Percentiles rank a stretch among this genome's conserved stretches.
Conservation (phyloP, 2,888 invertebrate genomes). For the Agriopis leucophaearia region DNA sequence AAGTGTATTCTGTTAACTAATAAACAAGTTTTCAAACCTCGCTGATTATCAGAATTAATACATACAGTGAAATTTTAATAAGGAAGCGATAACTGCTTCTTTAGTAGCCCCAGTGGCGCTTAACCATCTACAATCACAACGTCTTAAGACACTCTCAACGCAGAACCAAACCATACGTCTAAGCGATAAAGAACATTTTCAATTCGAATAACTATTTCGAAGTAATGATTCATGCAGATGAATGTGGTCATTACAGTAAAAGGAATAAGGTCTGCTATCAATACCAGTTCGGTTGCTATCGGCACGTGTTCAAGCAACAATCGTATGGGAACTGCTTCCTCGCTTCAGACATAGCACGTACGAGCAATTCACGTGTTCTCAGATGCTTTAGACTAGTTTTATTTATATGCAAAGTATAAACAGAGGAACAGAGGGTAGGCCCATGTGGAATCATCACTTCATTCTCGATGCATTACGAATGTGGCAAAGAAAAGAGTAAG, state of each 20-base stretch:
- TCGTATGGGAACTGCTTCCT: slow-evolving; percentile 57
- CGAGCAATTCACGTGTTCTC: slow-evolving; percentile 63
- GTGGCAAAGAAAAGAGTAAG: slow-evolving; percentile 41
- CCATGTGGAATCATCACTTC: slow-evolving; percentile 49
- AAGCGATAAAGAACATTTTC: slow-evolving; percentile 11
- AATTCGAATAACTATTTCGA: slow-evolving; percentile 14
- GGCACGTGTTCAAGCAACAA: slow-evolving; percentile 37
- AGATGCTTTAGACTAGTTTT: slow-evolving; percentile 58
- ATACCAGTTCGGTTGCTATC: slow-evolving; percentile 23
- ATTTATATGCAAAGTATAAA: slow-evolving; percentile 54
- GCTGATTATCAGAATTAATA: too few relatives aligned
- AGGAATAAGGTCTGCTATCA: slow-evolving; percentile 54
- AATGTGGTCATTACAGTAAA: slow-evolving; percentile 51
- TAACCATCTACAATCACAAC: slow-evolving; percentile 27
- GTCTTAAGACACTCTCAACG: slow-evolving; percentile 18
- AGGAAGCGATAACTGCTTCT: slow-evolving; percentile 23
- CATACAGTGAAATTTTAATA: background rate
- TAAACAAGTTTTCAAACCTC: too few relatives aligned
- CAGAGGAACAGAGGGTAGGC: slow-evolving; percentile 48
- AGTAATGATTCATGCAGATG: slow-evolving; percentile 46
- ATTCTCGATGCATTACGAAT: slow-evolving; percentile 47
- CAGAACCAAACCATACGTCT: slow-evolving; percentile 20
- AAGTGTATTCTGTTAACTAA: too few relatives aligned
- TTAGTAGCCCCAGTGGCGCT: slow-evolving; percentile 44
- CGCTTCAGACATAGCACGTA: slow-evolving; percentile 70